These are phyloP conservation scores for Zonitis immaculata DNA, from an alignment of 2,888 invertebrate species.

Conservation along the genomic window DNA sequence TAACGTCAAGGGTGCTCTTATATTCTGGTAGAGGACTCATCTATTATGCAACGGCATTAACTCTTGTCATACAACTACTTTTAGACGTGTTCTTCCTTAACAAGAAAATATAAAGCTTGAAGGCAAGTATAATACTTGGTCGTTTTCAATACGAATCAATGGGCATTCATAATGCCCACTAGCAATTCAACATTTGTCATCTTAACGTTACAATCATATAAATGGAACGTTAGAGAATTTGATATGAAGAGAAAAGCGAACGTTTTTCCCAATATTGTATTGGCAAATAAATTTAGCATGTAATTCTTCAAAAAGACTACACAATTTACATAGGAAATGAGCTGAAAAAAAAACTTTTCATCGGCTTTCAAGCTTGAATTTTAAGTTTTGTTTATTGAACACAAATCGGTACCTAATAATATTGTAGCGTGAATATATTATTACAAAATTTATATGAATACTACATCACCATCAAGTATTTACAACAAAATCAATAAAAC, in stretches of 20 bases:
- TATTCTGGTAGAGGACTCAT: neutral
- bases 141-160: neutral
- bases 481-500: too few species aligned
- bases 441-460: too few species aligned
- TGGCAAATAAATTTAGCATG: too few species aligned
- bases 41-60: conserved; percentile 2
- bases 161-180: neutral
- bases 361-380: neutral
- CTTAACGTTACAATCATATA: too few species aligned
- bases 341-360: neutral
- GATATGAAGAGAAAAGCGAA: too few species aligned
- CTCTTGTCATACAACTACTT: conserved; percentile 5
- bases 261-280: too few species aligned
- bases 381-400: neutral
- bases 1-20: neutral
- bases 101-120: neutral
- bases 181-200: too few species aligned
- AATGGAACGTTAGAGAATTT: neutral
- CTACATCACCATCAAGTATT: too few species aligned
- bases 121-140: neutral
- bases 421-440: too few species aligned
- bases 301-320: neutral
- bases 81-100: neutral
- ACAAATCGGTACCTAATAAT: neutral
- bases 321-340: neutral